Base-by-base conservation (phyloP, 2,888 invertebrate genomes). In the Copidosoma aretas region DNA sequence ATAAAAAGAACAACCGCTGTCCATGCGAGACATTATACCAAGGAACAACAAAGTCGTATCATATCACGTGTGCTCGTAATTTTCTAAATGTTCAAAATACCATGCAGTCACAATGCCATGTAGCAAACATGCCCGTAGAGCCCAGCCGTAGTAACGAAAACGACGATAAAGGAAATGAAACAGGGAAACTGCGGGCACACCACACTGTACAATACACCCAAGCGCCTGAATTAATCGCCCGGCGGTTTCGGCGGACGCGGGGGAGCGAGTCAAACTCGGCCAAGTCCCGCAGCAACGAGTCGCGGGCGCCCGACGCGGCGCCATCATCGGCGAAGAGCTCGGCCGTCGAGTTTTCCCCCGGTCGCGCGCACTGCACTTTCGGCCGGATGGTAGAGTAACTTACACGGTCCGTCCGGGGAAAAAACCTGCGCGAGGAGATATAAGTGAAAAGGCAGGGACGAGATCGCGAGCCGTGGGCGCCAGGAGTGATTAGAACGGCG, bases 221-320 rank as follows among this genome's bases (percentile, higher is more conserved):
- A 67, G 73, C 68, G 60, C n/a, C n/a, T n/a, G 67, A 72, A 73
- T 75, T 72, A 73, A 73, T 73, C 71, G 73, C 49, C 54, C 63
- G 69, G 70, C 65, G 65, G 67, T 66, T 67, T 67, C 65, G 22
- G 60, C 65, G 70, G 72, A 73, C 75, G 76, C 75, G 32, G 75
- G 76, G 75, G 75, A 74, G 72, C 69, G 75, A 79, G 76, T 80
- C 79, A 76, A n/a, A 64, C 60, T 66, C 71, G 71, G 76, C 78
- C 73, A 74, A 73, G 43, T 46, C 43, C 12, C 43, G 43, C 74
- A 77, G 79, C 80, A 79, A 79, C 75, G 72, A 74, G 71, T 73
- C 59, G 46, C 52, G 4, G 32, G 32, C 32, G 32, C 32, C 32
- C 32, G 32, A 32, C 52, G 56, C 56, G 14, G 25, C 24, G 25